Evolutionary conservation across 1,140 invertebrate genomes (phyloP), one percentile per base, ranked within the genome.

Genomic region (Drosophila orosa): DNA sequence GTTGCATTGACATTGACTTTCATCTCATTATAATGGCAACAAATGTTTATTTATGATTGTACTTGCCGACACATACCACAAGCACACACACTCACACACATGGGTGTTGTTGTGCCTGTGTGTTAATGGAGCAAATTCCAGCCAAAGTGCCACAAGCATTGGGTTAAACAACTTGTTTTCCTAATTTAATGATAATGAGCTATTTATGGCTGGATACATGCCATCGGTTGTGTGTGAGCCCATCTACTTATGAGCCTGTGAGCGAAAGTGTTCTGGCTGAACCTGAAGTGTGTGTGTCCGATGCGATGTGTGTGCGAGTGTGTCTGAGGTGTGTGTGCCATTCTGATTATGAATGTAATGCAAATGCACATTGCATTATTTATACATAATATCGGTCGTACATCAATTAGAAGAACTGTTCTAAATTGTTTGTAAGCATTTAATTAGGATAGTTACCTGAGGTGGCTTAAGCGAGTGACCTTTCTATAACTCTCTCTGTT

Each of bases 171-270:
- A 78, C 68, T 86, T 86, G 82, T 81, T 78, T 81, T 82, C 81
- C 78, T 86, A 86, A 86, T 86, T 86, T 75, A 86, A 86, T 86
- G 82, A 86, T 86, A 86, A 86, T 86, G 82, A 86, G 82, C 83
- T 86, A 87, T 86, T 86, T 82, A 86, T 86, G 83, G 69, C 37
- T 61, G 80, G 71, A 74, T 78, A 74, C 74, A 71, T 80, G 68
- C 61, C 33, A 42, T 66, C 47, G 39, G 27, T 27, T 78, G 69
- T 69, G 55, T 61, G 40, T 24, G 31, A 74, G 44, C 22, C 40
- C 35, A 47, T 54, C 69, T 60, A 59, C 50, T 59, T 66, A 57
- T 35, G 52, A 35, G 48, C 45, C 25, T 52, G 45, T 52, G 42
- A 81, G 82, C 31, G 81, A 86, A 86, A 87, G 82, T 86, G 74